Base-by-base conservation (phyloP, 2,113 vertebrate species). In the Cyanoderma ruficeps region DNA sequence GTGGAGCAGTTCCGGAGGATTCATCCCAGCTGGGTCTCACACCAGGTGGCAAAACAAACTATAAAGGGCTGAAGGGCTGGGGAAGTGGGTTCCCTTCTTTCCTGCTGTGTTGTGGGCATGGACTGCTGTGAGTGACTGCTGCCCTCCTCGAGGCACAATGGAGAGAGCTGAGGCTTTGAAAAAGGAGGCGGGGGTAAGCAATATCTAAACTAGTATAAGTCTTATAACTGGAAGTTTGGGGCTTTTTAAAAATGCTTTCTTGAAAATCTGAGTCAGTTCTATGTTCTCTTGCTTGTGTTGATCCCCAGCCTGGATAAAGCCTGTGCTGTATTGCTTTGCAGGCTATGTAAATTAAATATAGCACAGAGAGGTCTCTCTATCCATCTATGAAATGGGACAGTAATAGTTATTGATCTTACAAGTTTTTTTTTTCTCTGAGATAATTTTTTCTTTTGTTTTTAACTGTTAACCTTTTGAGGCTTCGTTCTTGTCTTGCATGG, bases 11-110 rank as follows among this genome's bases (percentile, higher is more conserved):
- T 91, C 53, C 39, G 7, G 49, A 84, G 71, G 49, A 88, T 95
- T 80, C 75, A 77, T 69, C 63, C 55, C 82, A 85, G 60, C 85
- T 96, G 91, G 83, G 71, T 76, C 64, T 77, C 90, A 77, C 70
- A 83, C 77, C 85, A 93, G 87, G 82, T 91, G 95, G 90, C 82
- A 86, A 93, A 94, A 63, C 50, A 63, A 91, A 67, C 81, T 61
- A 55, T 83, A 87, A 94, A 94, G 50, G 33, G 31, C 52, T 52
- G 60, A 71, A 27, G 44, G 35, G 35, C 8, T 42, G 5, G 7
- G 4, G 39, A 3, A 13, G 2, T 1, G 6, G 22, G 1, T 0
- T 88, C 22, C 14, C 2, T 1, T 59, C 5, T 90, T 67, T 15
- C 41, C 24, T 90, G 42, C 50, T 83, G 69, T 44, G 41, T 18